A percentile compares a stretch with the other conserved stretches of the same genome.
phyloP scores from a whole-genome alignment of 2,113 vertebrate species.

The Struthidea cinerea region DNA sequence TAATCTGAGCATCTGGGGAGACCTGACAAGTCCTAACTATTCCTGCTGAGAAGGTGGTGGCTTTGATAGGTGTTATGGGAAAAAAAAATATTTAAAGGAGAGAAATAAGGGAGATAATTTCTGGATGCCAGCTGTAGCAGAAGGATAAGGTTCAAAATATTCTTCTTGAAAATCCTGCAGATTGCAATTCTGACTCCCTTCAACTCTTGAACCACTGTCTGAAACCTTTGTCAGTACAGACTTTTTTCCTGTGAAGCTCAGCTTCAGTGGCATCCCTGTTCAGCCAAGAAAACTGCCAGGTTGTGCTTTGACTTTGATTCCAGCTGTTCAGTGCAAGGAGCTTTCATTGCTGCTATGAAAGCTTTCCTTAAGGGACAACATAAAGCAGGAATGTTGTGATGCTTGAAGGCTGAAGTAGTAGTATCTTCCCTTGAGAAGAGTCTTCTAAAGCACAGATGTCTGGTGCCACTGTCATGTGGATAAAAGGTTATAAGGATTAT shows the following conservation, averaged over 20 bases:
- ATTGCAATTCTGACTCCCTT: neutral
- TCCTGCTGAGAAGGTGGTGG: neutral
- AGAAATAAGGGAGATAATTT: neutral
- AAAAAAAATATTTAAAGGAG: neutral
- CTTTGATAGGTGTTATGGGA: neutral
- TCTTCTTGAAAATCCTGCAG: neutral
- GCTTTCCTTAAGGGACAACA: conserved; percentile 22
- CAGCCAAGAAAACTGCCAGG: conserved; percentile 14
- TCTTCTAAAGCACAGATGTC: neutral
- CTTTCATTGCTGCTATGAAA: conserved; percentile 24
- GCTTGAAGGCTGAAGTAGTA: conserved; percentile 22
- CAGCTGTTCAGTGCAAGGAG: conserved; percentile 42
- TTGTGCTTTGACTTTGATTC: conserved; percentile 48
- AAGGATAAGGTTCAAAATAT: neutral
- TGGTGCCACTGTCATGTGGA: neutral
- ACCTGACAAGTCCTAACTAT: neutral
- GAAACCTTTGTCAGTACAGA: neutral
- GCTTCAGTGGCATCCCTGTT: neutral
- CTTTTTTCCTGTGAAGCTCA: neutral
- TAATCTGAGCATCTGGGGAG: neutral
- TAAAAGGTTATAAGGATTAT: neutral
- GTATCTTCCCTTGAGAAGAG: neutral
- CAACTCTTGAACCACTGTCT: neutral
- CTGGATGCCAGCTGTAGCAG: neutral
- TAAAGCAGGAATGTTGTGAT: conserved; percentile 11